Conservation (phyloP, 2,113 vertebrate species). For the Caloenas nicobarica region DNA sequence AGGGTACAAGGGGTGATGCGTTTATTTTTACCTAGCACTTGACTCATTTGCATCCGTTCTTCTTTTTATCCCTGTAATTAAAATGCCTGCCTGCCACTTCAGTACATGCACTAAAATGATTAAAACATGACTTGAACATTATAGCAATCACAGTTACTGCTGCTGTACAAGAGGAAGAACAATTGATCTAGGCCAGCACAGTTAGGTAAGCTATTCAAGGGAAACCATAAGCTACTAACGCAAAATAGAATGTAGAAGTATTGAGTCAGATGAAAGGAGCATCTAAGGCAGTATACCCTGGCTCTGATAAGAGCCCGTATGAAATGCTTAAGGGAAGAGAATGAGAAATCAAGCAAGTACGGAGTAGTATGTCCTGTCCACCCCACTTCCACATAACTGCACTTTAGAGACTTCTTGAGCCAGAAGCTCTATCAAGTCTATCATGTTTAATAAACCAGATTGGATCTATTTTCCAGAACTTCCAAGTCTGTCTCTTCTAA, state of each 20-base stretch:
- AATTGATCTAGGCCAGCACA: neutral
- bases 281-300: neutral
- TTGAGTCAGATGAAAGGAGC: neutral
- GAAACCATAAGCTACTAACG: neutral
- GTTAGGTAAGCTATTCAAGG: neutral
- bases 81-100: neutral
- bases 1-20: neutral
- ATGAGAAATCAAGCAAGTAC: neutral
- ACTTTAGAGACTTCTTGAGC: neutral
- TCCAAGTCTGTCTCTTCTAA: neutral
- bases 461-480: neutral
- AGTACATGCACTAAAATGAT: neutral
- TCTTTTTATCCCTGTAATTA: constrained; percentile 7
- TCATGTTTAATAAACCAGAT: neutral
- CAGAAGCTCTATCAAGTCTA: neutral
- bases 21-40: constrained; percentile 28
- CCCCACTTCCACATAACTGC: neutral
- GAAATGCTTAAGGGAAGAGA: neutral
- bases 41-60: neutral
- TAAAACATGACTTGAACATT: neutral
- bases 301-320: neutral
- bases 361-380: neutral
- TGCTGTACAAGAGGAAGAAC: neutral
- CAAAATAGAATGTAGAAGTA: neutral
- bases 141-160: neutral